Evolutionary conservation across 2,888 invertebrate genomes (phyloP), one percentile per base, ranked within the genome.

Genomic region (Drosophila rubida): DNA sequence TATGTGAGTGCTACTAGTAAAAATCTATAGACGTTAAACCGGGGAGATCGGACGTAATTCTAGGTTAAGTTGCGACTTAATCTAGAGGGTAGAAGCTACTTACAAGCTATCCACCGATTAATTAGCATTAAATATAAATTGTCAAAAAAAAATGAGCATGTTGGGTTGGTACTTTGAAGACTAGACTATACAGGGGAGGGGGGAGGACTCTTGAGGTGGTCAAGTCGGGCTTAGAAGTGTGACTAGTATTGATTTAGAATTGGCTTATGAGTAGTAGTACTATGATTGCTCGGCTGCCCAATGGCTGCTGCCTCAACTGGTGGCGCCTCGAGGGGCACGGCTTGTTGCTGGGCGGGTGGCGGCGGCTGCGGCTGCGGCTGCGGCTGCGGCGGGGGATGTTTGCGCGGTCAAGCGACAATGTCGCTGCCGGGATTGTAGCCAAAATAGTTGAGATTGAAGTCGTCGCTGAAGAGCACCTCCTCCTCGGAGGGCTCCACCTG

Each of bases 401-500:
- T 73, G 41, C 69, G 74, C 69, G 89, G 92, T 92, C 92, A 92
- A 84, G 92, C 91, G 76, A 91, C 91, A 70, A 92, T 92, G 66
- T 92, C 92, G 68, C 82, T 91, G 32, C 87, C 89, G 14, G 90
- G 75, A 82, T 89, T 91, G 58, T 91, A 92, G 46, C 91, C 89
- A 82, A 92, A 91, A 79, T 92, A 92, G 66, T 92, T 92, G 57
- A 92, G 88, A 87, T 92, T 92, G 69, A 92, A 92, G 14, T 92
- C 92, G 70, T 92, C 92, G 68, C 89, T 91, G 65, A 92, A 92
- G 23, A 92, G 87, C 22, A 91, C 90, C 57, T 91, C 92, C 75
- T 92, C 92, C 46, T 91, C 90, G 46, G 90, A 73, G 49, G 80
- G 81, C 4, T 76, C 89, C 59, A 83, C 87, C 60, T 88, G 90